Conservation (phyloP, 2,888 invertebrate genomes). For the Tiliacea aurago region DNA sequence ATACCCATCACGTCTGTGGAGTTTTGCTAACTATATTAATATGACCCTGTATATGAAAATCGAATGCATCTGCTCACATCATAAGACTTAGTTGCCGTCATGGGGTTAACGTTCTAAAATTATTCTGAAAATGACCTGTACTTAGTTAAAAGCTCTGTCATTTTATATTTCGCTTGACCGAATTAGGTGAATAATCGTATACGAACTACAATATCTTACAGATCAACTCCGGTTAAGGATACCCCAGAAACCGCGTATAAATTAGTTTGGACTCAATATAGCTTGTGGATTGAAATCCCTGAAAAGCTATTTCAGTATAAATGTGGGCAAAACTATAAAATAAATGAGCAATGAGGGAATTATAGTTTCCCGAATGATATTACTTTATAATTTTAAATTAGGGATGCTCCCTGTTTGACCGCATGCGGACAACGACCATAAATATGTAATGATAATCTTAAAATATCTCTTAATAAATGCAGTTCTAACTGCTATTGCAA, state of each 20-base stretch:
- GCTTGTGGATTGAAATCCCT: neutral
- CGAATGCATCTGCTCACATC: neutral
- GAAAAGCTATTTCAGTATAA: neutral
- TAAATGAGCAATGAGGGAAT: too few relatives aligned
- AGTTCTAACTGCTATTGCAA: neutral
- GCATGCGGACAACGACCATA: conserved; percentile 8
- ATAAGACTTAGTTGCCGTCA: neutral
- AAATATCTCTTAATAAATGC: neutral
- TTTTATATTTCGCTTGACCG: conserved; percentile 5
- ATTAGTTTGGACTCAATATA: neutral
- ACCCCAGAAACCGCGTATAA: neutral
- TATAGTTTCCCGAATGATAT: conserved; percentile 14
- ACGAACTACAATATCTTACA: conserved; percentile 2
- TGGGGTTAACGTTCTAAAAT: neutral
- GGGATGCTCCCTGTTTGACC: conserved; percentile 3
- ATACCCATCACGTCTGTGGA: too few relatives aligned
- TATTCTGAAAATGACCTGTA: conserved; percentile 22
- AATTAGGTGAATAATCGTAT: conserved; percentile 2
- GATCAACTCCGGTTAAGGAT: neutral
- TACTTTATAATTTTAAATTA: conserved; percentile 6
- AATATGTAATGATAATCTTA: neutral
- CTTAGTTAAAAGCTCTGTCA: conserved; percentile 8
- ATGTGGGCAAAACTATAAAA: conserved; percentile 5
- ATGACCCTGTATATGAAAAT: too few relatives aligned
- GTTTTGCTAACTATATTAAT: too few relatives aligned